Evolutionary conservation across 2,888 invertebrate genomes (phyloP).

Genomic region (Nyleta sp.): DNA sequence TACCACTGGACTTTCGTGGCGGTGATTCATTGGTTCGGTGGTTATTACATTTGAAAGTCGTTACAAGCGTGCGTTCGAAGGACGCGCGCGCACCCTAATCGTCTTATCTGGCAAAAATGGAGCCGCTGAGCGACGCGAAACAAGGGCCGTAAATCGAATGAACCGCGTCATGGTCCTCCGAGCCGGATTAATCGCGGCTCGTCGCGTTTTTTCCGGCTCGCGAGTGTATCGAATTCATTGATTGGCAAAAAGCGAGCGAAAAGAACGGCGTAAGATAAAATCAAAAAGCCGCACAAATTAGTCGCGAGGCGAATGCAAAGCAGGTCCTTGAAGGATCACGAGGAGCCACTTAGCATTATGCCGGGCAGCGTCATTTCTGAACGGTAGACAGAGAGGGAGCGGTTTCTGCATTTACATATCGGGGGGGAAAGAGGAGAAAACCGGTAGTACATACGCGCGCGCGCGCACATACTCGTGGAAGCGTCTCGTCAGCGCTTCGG

Average conservation of each 20-base stretch:
- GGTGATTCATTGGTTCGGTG: constrained; percentile 35
- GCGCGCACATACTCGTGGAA: constrained; percentile 43
- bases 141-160: constrained; percentile 46
- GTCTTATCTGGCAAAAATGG: no score
- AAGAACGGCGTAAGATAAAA: constrained; percentile 42
- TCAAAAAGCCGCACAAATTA: constrained; percentile 61
- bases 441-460: constrained; percentile 60
- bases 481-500: constrained; percentile 59
- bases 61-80: constrained; percentile 11
- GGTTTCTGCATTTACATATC: constrained; percentile 68
- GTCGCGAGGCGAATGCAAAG: constrained; percentile 60
- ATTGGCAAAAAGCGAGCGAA: constrained; percentile 55
- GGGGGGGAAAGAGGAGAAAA: constrained; percentile 48
- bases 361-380: constrained; percentile 46
- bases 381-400: constrained; percentile 13
- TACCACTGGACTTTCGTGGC: constrained; percentile 25
- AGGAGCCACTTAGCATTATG: constrained; percentile 67
- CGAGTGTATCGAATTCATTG: constrained; percentile 58
- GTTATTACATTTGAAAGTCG: constrained; percentile 40
- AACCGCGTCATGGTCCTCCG: constrained; percentile 18
- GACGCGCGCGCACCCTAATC: no score
- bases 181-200: constrained; percentile 30
- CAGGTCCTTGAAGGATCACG: constrained; percentile 67
- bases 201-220: background rate
- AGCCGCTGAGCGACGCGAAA: no score